A percentile compares a stretch with the other conserved stretches of the same genome.
Evolutionary conservation across 2,888 invertebrate genomes (phyloP).

Genomic region (Lasiommata megera): DNA sequence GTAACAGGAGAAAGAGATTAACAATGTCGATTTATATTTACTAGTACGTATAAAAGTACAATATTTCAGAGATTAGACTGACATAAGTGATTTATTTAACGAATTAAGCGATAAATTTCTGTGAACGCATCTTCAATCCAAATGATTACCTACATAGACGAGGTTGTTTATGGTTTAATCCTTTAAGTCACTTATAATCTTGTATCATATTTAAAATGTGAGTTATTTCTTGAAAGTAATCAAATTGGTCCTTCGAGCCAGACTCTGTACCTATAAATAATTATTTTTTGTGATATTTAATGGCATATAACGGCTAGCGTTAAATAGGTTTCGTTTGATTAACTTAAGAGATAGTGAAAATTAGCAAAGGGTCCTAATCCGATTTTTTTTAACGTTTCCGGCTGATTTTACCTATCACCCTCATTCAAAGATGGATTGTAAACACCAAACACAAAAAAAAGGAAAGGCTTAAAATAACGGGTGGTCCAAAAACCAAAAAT

Average conservation of each 20-base stretch:
- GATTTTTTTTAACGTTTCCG: no score
- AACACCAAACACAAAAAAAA: no score
- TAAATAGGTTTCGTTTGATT: not conserved
- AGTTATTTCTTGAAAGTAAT: slow-evolving; percentile 2
- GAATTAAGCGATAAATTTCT: no score
- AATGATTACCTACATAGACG: not conserved
- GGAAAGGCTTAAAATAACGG: no score
- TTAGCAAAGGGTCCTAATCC: no score
- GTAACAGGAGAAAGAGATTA: slow-evolving; percentile 6
- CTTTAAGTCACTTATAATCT: not conserved
- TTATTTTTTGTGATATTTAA: not conserved
- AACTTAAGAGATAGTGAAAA: no score
- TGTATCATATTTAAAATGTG: not conserved
- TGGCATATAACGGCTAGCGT: not conserved
- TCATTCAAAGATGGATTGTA: no score
- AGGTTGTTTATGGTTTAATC: not conserved
- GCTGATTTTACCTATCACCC: no score
- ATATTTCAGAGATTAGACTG: not conserved
- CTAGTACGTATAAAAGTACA: not conserved
- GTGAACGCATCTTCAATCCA: not conserved
- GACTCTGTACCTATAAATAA: slow-evolving; percentile 4
- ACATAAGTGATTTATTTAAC: not conserved
- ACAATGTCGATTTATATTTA: not conserved
- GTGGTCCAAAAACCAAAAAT: no score
- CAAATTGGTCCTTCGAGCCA: slow-evolving; percentile 4